These are phyloP conservation scores for Mercenaria mercenaria DNA, from an alignment of 1,140 invertebrate species.

Conservation along the genomic window DNA sequence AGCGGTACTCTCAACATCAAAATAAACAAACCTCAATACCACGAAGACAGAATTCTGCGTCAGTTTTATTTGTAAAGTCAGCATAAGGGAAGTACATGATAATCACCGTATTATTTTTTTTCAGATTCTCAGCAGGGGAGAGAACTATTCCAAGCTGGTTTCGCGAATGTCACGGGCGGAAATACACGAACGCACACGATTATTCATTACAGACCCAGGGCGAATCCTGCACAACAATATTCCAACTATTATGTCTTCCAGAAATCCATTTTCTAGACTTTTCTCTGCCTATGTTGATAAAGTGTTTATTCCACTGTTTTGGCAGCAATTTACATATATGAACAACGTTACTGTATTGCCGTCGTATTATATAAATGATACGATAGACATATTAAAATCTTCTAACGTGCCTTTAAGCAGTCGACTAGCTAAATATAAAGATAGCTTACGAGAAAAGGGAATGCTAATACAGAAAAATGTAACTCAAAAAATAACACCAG, in stretches of 20 bases:
- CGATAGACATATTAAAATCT: constrained; percentile 11
- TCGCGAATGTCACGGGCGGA: constrained; percentile 19
- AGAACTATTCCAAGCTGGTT: not conserved
- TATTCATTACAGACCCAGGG: not conserved
- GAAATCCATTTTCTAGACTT: constrained; percentile 52
- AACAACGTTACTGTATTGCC: not conserved
- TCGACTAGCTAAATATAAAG: constrained; percentile 7
- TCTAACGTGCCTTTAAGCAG: constrained; percentile 5
- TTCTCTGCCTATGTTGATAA: constrained; percentile 53
- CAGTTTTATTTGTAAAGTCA: too few relatives aligned
- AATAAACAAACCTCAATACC: too few relatives aligned
- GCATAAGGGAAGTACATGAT: too few relatives aligned
- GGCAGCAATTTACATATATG: constrained; percentile 32
- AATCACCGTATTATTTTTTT: constrained; percentile 25
- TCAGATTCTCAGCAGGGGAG: constrained; percentile 34
- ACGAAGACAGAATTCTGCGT: too few relatives aligned
- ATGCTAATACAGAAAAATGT: constrained; percentile 10
- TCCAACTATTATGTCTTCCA: constrained; percentile 20
- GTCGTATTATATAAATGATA: not conserved
- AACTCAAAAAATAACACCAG: not conserved
- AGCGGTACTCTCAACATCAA: too few relatives aligned
- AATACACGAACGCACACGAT: constrained; percentile 27
- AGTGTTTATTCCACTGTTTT: constrained; percentile 48
- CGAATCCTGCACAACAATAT: constrained; percentile 2
- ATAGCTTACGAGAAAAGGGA: not conserved